Evolutionary conservation across 2,888 invertebrate species (phyloP), one percentile per base, ranked within the genome.

Genomic region (Stegana nigrithorax): DNA sequence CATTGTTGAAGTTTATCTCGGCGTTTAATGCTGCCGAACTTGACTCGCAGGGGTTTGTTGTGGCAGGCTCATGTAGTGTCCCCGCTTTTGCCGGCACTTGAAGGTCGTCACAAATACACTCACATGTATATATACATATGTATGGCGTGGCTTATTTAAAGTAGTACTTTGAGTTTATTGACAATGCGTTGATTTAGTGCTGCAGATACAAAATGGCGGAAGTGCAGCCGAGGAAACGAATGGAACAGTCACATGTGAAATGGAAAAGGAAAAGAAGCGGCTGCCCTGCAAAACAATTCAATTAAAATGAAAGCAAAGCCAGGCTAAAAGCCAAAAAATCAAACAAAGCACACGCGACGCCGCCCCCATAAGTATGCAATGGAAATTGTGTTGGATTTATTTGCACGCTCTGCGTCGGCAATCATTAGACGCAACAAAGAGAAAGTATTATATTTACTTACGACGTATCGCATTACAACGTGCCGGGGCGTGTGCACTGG

Each of bases 381-480:
- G 21, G 14, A 45, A 21, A 47, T 21, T 12, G 23, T 23, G 23
- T 23, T 47, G 21, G 3, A 47, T 47, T 47, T 47, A 21, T 47
- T 47, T 47, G 19, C 19, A 19, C 23, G 8, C 21, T 23, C 7
- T 19, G 7, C 25, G 21, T 23, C 23, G 1, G 6, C 45, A 47
- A 47, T 23, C 47, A 47, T 47, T 47, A 23, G 47, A 23, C 21
- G 17, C 21, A 23, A 25, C 17, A 23, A 39, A 39, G 10, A 45
- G 19, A 45, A 45, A 45, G 45, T 21, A 45, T 45, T 44, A 21
- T 47, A 25, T 47, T 47, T 47, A 47, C n/a, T 47, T 47, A 47
- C 17, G 23, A 12, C 25, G 47, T 25, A 47, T 47, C 47, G 47
- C n/a, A 47, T 47, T 21, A 47, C 47, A 47, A 21, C 19, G 32